Conservation (phyloP, 2,888 invertebrate species). For the Pachliopta kotzebuea region DNA sequence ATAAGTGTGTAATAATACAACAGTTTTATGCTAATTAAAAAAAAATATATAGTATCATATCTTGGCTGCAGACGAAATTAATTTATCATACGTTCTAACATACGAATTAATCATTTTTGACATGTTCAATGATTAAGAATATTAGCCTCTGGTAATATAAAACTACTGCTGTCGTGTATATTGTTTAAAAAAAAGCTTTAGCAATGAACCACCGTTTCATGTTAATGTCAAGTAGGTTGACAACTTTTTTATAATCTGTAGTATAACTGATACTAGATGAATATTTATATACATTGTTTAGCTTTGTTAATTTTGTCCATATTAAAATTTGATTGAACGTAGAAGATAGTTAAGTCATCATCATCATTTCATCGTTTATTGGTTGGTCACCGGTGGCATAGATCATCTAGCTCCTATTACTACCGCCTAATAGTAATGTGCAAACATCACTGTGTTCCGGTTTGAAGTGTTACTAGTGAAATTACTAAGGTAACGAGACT, state of each 20-base stretch:
- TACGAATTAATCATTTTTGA: slow-evolving; percentile 1
- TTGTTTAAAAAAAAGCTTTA: neutral
- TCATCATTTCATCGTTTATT: no score
- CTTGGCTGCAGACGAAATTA: neutral
- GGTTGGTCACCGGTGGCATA: no score
- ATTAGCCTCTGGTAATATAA: neutral
- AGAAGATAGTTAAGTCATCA: neutral
- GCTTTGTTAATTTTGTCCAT: neutral
- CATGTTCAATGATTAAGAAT: slow-evolving; percentile 5
- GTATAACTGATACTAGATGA: neutral
- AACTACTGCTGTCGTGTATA: neutral
- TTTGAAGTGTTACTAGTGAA: no score
- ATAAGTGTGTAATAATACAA: no score
- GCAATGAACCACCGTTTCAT: neutral
- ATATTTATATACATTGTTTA: neutral
- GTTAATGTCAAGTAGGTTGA: slow-evolving; percentile 7
- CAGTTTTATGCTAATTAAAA: no score
- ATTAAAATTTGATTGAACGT: neutral
- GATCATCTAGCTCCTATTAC: no score
- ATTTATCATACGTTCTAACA: neutral
- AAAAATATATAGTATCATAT: no score
- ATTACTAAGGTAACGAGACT: no score
- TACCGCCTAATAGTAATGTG: no score
- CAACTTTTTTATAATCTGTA: slow-evolving; percentile 19
- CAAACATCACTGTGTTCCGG: no score